Evolutionary conservation across 1,140 invertebrate species (phyloP).

Genomic region (Drosophila biarmipes): DNA sequence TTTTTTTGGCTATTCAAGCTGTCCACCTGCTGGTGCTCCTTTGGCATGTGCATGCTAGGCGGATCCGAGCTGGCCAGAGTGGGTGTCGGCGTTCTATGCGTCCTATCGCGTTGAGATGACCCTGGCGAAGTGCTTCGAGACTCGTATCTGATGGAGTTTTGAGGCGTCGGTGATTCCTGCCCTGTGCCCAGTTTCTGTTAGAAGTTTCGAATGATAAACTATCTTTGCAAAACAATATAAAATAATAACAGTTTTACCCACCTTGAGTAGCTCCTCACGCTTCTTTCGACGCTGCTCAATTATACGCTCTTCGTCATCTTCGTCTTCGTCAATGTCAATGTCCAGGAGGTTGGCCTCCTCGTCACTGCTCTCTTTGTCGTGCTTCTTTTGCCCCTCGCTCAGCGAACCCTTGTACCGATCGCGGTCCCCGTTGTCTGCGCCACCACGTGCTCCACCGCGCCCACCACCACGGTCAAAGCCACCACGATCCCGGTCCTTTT

Average conservation of each 20-base stretch:
- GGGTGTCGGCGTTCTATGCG: conserved; percentile 48
- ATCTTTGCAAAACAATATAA: not conserved
- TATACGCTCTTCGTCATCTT: conserved; percentile 97
- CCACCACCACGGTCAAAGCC: conserved; percentile 46
- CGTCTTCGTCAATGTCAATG: conserved; percentile 94
- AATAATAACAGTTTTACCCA: conserved; percentile 71
- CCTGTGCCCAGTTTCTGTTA: conserved; percentile 66
- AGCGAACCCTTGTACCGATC: conserved; percentile 88
- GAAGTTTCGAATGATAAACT: not conserved
- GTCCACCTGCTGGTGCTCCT: conserved; percentile 52
- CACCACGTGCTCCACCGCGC: conserved; percentile 76
- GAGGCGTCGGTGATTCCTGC: conserved; percentile 48
- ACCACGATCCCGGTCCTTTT: conserved; percentile 59
- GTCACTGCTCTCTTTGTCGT: conserved; percentile 87
- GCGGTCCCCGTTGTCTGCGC: conserved; percentile 73
- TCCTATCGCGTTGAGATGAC: conserved; percentile 33
- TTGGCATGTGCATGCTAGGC: conserved; percentile 11
- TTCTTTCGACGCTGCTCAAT: conserved; percentile 95
- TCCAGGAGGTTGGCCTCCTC: conserved; percentile 87
- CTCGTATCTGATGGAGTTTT: conserved; percentile 69
- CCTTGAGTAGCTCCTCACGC: conserved; percentile 94
- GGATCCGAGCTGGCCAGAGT: conserved; percentile 18
- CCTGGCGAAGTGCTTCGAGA: conserved; percentile 58
- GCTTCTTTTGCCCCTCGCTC: conserved; percentile 91
- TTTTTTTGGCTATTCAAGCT: conserved; percentile 36